Base-by-base conservation (phyloP, 1,140 invertebrate species). In the Oryctes rhinoceros region DNA sequence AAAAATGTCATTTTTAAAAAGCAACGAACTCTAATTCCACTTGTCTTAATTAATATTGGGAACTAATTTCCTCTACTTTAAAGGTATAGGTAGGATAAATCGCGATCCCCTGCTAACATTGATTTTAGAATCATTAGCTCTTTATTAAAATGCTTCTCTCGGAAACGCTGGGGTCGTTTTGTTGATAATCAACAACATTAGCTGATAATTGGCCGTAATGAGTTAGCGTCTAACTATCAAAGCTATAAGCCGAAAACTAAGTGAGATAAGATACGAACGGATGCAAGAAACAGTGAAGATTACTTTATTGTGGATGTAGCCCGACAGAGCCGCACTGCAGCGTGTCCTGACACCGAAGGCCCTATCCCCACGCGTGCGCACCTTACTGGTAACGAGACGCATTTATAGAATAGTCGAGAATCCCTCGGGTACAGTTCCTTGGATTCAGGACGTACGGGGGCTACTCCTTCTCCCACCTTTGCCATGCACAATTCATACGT, bases 401-500 rank as follows among this genome's bases (percentile, higher is more conserved):
- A 81, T 82, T 80, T 83, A 80, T 81, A 81, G 82, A 83, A 83
- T 47, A 83, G 82, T 65, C 80, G 80, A 76, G 81, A 80, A 74
- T 83, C 82, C 81, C 82, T 74, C 39, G 82, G 81, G 81, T 81
- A 82, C 80, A 80, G 81, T 83, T 81, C 80, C 82, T 83, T 83
- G 82, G 81, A 83, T 83, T 83, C 82, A 65, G 81, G 82, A 78
- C 82, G 82, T 62, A 80, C 81, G 78, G 49, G 49, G 7, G 49
- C 4, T 65, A 80, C n/a, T 48, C 49, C 59, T 80, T 76, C 76
- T 80, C 47, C 76, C 78, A 77, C 79, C 81, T 78, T 82, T 80
- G 39, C 80, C 82, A 83, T 82, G 77, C 80, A 83, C 79, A 82
- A 83, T 83, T 81, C 76, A 83, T 83, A 83, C 80, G 79, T 81